These are phyloP conservation scores for Luperina nickerlii DNA, from an alignment of 2,888 invertebrate genomes.

Conservation along the genomic window DNA sequence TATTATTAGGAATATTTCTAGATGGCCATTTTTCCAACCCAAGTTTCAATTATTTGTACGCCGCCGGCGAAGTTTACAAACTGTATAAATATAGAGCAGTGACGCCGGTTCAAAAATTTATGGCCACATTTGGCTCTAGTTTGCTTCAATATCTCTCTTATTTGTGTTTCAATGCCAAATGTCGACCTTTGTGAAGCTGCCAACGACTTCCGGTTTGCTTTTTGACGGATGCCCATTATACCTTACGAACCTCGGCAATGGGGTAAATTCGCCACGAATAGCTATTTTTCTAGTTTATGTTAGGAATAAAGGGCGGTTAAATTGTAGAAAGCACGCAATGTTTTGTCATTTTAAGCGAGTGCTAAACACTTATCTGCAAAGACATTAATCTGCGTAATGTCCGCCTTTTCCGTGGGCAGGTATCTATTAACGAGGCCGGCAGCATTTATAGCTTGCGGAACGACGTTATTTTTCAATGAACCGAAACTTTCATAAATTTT, in stretches of 20 bases:
- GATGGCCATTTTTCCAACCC: slow-evolving; percentile 31
- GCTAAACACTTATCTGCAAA: slow-evolving; percentile 67
- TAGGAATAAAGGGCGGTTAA: slow-evolving; percentile 66
- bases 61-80: slow-evolving; percentile 46
- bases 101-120: slow-evolving; percentile 69
- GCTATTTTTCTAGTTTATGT: slow-evolving; percentile 70
- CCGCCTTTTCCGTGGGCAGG: slow-evolving; percentile 58
- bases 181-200: slow-evolving; percentile 73
- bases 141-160: slow-evolving; percentile 71
- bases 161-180: slow-evolving; percentile 76
- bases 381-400: slow-evolving; percentile 67
- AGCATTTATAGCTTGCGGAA: slow-evolving; percentile 40
- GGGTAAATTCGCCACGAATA: slow-evolving; percentile 60
- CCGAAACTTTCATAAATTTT: slow-evolving; percentile 6
- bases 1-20: slow-evolving; percentile 22
- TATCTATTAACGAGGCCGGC: slow-evolving; percentile 58
- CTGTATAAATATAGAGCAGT: slow-evolving; percentile 51
- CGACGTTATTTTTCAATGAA: slow-evolving; percentile 36
- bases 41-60: slow-evolving; percentile 46
- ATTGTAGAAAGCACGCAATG: slow-evolving; percentile 71
- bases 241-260: slow-evolving; percentile 58
- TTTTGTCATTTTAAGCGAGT: slow-evolving; percentile 69
- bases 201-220: slow-evolving; percentile 73
- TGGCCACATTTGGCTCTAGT: slow-evolving; percentile 77
- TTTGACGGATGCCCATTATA: slow-evolving; percentile 67